Percentiles rank a stretch among this genome's conserved stretches.
Evolutionary conservation across 2,797 vertebrate species (phyloP).

Genomic region (Diplodus sargus): DNA sequence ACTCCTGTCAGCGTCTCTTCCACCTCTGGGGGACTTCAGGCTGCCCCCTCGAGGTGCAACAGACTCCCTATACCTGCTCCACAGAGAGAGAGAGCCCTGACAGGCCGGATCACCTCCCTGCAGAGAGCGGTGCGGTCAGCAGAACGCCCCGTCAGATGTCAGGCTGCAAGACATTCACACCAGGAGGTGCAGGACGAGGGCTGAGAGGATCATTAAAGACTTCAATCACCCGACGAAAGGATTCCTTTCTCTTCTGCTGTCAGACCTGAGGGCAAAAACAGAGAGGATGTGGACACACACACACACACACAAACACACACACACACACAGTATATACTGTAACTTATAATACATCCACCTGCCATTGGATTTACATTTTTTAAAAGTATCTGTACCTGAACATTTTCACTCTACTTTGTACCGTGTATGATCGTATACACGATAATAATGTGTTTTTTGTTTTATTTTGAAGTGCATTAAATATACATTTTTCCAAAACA

Average conservation of each 20-base stretch:
- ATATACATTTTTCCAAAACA: too few species aligned
- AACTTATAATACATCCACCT: not conserved
- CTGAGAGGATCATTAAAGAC: not conserved
- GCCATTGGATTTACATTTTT: not conserved
- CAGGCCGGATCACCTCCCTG: not conserved
- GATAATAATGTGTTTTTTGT: not conserved
- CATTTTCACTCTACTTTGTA: not conserved
- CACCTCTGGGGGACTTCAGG: not conserved
- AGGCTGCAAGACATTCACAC: slow-evolving; percentile 1
- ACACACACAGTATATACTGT: not conserved
- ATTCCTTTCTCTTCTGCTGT: not conserved
- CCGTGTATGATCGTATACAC: not conserved
- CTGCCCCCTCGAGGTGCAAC: not conserved
- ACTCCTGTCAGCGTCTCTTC: too few species aligned
- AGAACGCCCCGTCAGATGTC: not conserved
- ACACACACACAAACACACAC: not conserved
- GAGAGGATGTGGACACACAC: not conserved
- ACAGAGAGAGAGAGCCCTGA: not conserved
- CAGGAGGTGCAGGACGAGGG: not conserved
- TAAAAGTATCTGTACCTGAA: not conserved
- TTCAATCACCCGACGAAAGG: not conserved
- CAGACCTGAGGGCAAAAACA: too few species aligned
- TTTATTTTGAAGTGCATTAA: too few species aligned
- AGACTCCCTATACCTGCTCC: not conserved
- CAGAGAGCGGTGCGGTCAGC: not conserved